Evolutionary conservation across 2,797 vertebrate genomes (phyloP).

Genomic region (Chelon labrosus): DNA sequence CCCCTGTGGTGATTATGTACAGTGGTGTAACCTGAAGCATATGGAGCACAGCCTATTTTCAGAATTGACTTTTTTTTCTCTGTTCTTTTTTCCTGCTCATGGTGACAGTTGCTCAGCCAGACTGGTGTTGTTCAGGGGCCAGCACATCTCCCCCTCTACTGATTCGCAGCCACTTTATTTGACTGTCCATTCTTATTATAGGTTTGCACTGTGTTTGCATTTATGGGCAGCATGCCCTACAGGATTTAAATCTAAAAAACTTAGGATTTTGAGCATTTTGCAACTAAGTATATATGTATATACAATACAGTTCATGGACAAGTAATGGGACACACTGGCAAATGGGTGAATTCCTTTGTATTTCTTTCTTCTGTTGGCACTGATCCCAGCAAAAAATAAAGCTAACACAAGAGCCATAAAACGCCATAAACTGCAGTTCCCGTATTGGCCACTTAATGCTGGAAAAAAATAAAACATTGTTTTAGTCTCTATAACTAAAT

Average conservation of each 20-base stretch:
- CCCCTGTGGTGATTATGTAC: constrained; percentile 34
- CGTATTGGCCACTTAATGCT: no score
- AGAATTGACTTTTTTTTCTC: constrained; percentile 41
- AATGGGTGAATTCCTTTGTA: constrained; percentile 2
- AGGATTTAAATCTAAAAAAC: background rate
- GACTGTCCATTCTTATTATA: constrained; percentile 22
- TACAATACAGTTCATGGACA: no score
- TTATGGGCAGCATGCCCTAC: constrained; percentile 12
- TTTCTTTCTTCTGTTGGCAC: background rate
- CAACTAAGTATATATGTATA: background rate
- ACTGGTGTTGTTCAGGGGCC: constrained; percentile 57
- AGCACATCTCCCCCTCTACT: constrained; percentile 8
- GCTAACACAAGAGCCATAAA: no score
- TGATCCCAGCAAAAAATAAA: no score
- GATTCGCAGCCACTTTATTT: constrained; percentile 34
- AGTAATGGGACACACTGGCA: no score
- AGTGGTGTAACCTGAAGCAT: constrained; percentile 27
- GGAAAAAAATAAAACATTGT: no score
- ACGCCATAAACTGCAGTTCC: no score
- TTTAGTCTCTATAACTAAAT: no score
- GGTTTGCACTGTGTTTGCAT: constrained; percentile 42
- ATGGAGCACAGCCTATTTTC: constrained; percentile 40
- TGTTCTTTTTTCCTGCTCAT: constrained; percentile 41
- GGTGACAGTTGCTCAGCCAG: constrained; percentile 37
- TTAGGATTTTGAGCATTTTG: background rate